Percentiles rank a stretch among this genome's conserved stretches.
These are phyloP conservation scores for Stomatorhinus ivindoensis DNA, from an alignment of 2,113 vertebrate genomes.

Conservation along the genomic window DNA sequence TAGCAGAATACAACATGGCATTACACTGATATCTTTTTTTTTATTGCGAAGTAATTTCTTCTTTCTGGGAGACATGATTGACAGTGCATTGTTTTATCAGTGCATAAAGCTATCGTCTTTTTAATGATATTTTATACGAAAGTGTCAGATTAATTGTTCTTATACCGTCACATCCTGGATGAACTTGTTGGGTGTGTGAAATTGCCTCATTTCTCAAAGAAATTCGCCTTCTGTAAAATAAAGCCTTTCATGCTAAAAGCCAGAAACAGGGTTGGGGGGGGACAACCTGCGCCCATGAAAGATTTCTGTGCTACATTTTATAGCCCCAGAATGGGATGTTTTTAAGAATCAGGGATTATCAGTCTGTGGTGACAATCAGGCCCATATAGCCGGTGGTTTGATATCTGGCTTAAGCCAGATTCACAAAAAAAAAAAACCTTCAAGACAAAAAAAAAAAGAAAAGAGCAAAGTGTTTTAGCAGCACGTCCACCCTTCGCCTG, in stretches of 20 bases:
- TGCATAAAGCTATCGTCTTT: slow-evolving; percentile 8
- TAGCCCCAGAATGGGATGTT: not conserved
- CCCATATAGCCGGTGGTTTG: not conserved
- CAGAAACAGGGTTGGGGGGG: not conserved
- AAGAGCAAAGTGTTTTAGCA: slow-evolving; percentile 46
- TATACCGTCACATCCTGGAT: slow-evolving; percentile 3
- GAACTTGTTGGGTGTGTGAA: slow-evolving; percentile 4
- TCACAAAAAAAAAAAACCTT: not conserved
- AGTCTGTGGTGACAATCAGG: not conserved
- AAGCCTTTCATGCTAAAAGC: not conserved
- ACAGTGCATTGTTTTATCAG: slow-evolving; percentile 7
- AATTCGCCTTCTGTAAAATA: not conserved
- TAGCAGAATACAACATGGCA: not conserved
- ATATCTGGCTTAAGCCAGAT: not conserved
- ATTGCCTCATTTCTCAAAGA: slow-evolving; percentile 9
- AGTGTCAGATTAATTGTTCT: slow-evolving; percentile 15
- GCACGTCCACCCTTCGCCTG: slow-evolving; percentile 49
- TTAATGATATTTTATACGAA: not conserved
- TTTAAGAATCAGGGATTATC: not conserved
- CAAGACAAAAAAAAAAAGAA: not conserved
- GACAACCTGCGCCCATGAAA: not conserved
- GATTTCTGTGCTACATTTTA: not conserved
- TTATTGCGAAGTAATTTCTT: not conserved
- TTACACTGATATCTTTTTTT: slow-evolving; percentile 7
- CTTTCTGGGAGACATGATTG: not conserved